These are phyloP conservation scores for Cremastinae sp. DNA, from an alignment of 2,888 invertebrate genomes.

Conservation along the genomic window DNA sequence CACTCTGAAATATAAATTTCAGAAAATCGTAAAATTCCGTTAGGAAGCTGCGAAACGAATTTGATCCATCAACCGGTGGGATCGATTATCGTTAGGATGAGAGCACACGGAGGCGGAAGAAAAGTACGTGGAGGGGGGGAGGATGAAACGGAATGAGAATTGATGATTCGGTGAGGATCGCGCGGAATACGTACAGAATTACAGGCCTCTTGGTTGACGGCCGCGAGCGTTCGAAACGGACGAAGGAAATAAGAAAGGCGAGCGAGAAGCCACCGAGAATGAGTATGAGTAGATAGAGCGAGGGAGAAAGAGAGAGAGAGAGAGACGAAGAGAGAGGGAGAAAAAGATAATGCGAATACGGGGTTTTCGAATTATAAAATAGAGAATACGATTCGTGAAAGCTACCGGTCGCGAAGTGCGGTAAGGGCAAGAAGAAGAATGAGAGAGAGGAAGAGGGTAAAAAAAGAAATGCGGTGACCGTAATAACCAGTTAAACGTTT, in stretches of 20 bases:
- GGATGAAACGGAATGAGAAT: background rate
- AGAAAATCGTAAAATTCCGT: too few relatives aligned
- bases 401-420: conserved; percentile 59
- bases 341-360: conserved; percentile 12
- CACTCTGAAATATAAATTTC: too few relatives aligned
- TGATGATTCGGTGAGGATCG: background rate
- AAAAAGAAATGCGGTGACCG: conserved; percentile 69
- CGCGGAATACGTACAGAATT: conserved; percentile 44
- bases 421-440: conserved; percentile 58
- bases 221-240: conserved; percentile 34
- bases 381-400: conserved; percentile 51
- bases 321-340: background rate
- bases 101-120: too few relatives aligned
- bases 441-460: conserved; percentile 5
- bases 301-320: conserved; percentile 2
- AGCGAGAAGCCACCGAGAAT: background rate
- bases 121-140: too few relatives aligned
- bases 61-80: too few relatives aligned
- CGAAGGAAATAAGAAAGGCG: background rate
- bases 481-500: conserved; percentile 77
- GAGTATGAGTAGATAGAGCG: background rate
- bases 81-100: too few relatives aligned
- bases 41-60: too few relatives aligned
- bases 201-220: conserved; percentile 45
- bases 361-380: conserved; percentile 45